These are phyloP conservation scores for Daktulosphaira vitifoliae DNA, from an alignment of 1,140 invertebrate species.

Conservation along the genomic window DNA sequence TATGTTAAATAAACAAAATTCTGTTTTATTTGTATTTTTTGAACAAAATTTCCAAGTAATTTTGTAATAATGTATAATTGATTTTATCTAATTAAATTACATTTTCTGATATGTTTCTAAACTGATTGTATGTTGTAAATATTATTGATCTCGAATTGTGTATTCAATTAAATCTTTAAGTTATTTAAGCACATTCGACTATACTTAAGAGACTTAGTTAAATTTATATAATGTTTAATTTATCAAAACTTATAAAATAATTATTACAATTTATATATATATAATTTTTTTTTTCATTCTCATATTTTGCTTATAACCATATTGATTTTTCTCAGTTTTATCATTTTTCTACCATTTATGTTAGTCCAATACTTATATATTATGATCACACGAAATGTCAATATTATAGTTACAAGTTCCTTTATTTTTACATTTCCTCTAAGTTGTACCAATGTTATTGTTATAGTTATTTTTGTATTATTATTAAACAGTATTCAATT, in stretches of 20 bases:
- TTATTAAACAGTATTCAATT: conserved; percentile 17
- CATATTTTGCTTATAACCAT: too few relatives aligned
- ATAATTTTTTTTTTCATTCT: too few relatives aligned
- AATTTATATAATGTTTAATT: too few relatives aligned
- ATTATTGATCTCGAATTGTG: conserved; percentile 29
- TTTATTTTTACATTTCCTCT: conserved; percentile 10
- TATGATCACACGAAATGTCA: conserved; percentile 18
- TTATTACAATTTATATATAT: too few relatives aligned
- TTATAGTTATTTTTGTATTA: background rate
- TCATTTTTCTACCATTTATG: background rate
- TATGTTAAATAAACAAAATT: too few relatives aligned
- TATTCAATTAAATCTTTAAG: conserved; percentile 26
- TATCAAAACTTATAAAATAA: too few relatives aligned
- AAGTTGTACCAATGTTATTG: background rate
- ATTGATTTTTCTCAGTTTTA: background rate
- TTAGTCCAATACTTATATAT: conserved; percentile 20
- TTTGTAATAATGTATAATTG: too few relatives aligned
- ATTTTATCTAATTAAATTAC: too few relatives aligned
- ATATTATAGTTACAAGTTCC: conserved; percentile 31
- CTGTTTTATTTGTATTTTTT: too few relatives aligned
- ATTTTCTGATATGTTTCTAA: too few relatives aligned
- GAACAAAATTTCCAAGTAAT: too few relatives aligned
- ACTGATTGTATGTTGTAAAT: background rate
- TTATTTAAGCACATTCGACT: conserved; percentile 13
- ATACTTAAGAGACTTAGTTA: background rate